Percentiles rank a stretch among this genome's conserved stretches.
Evolutionary conservation across 2,888 invertebrate species (phyloP).

Genomic region (Conchocele bisecta): DNA sequence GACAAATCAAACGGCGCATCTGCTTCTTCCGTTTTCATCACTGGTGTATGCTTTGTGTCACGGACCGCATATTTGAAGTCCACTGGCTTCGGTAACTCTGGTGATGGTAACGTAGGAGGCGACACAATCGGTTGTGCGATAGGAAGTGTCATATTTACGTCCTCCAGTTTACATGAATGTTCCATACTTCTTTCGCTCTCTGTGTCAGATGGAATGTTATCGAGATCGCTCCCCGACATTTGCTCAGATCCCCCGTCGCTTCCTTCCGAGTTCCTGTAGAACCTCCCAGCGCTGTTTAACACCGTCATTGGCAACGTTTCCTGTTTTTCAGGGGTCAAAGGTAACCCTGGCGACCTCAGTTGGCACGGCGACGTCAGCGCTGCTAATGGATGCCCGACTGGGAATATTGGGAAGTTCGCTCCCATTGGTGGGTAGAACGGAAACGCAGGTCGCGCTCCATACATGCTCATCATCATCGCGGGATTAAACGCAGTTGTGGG

Average conservation of each 20-base stretch:
- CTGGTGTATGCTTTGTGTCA: conserved; percentile 23
- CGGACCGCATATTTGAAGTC: conserved; percentile 10
- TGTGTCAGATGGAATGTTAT: conserved; percentile 70
- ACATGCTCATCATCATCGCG: conserved; percentile 71
- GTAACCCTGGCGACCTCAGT: conserved; percentile 42
- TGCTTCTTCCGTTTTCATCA: conserved; percentile 24
- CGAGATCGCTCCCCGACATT: conserved; percentile 66
- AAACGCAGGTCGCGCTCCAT: conserved; percentile 68
- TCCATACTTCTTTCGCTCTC: conserved; percentile 67
- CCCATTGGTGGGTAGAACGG: conserved; percentile 75
- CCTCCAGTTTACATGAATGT: background rate
- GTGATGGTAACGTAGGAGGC: background rate
- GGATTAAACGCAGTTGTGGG: conserved; percentile 62
- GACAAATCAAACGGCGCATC: conserved; percentile 72
- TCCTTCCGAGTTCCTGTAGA: conserved; percentile 35
- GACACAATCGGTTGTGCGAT: background rate
- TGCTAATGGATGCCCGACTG: conserved; percentile 56
- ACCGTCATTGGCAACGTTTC: conserved; percentile 45
- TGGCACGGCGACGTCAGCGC: conserved; percentile 52
- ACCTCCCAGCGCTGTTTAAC: conserved; percentile 27
- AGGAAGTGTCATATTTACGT: conserved; percentile 5
- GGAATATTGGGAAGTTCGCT: conserved; percentile 61
- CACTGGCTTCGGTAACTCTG: conserved; percentile 9
- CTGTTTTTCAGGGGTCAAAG: conserved; percentile 49
- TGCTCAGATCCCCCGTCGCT: conserved; percentile 61